A percentile compares a stretch with the other conserved stretches of the same genome.
phyloP scores from a whole-genome alignment of 1,140 invertebrate genomes.

The Augochlora pura region DNA sequence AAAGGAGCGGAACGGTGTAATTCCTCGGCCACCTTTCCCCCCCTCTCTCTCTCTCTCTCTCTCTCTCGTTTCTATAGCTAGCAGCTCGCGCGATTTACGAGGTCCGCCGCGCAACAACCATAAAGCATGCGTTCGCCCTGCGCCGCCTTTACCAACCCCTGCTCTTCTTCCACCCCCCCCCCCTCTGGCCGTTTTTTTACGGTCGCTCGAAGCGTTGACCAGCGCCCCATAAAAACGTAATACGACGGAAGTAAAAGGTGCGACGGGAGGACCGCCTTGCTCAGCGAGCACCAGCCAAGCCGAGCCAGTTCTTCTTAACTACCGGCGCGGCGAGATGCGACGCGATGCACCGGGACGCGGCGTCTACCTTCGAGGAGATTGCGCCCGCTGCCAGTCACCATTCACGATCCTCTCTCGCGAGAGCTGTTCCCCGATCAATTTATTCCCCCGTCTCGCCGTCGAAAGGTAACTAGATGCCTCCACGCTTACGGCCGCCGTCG shows the following conservation, averaged over 20 bases:
- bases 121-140: constrained; percentile 12
- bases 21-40: background rate
- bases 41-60: too few relatives aligned
- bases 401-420: background rate
- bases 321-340: too few relatives aligned
- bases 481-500: too few relatives aligned
- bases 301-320: too few relatives aligned
- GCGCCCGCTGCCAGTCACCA: background rate
- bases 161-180: too few relatives aligned
- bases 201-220: constrained; percentile 9
- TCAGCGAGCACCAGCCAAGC: background rate
- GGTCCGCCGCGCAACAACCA: constrained; percentile 1
- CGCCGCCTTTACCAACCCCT: too few relatives aligned
- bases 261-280: background rate
- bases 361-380: background rate
- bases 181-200: background rate
- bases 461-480: too few relatives aligned
- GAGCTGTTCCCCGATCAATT: background rate
- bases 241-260: constrained; percentile 3
- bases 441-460: background rate
- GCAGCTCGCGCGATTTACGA: constrained; percentile 22
- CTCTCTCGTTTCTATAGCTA: background rate
- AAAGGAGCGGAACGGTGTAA: background rate
- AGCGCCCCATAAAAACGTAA: constrained; percentile 21
- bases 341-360: too few relatives aligned